Evolutionary conservation across 1,140 invertebrate species (phyloP).

Genomic region (Battus philenor): DNA sequence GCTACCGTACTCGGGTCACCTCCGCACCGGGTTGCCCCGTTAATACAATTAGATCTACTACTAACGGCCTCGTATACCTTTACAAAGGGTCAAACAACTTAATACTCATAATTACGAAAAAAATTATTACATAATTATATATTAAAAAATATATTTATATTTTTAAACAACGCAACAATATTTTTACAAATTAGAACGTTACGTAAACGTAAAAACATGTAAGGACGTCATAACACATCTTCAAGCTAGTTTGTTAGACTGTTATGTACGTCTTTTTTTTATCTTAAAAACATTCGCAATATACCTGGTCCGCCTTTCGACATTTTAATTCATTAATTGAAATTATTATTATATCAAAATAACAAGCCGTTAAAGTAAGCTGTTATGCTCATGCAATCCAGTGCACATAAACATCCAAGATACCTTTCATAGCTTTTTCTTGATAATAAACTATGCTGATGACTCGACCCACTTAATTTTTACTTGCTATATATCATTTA

Average conservation of each 20-base stretch:
- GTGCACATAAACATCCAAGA: constrained; percentile 4
- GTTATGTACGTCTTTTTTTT: too few species aligned
- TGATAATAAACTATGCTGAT: constrained; percentile 17
- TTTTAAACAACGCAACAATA: too few species aligned
- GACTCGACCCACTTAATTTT: constrained; percentile 20
- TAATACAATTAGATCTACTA: constrained; percentile 18
- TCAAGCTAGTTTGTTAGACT: too few species aligned
- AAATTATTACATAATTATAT: too few species aligned
- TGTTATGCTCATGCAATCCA: constrained; percentile 20
- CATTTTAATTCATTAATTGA: too few species aligned
- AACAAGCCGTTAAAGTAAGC: constrained; percentile 6
- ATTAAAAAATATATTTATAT: too few species aligned
- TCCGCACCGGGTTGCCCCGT: constrained; percentile 29
- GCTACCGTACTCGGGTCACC: constrained; percentile 52
- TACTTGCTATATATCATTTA: constrained; percentile 20
- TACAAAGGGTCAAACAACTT: constrained; percentile 5
- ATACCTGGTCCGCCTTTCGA: too few species aligned
- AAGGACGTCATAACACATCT: too few species aligned
- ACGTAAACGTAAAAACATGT: constrained; percentile 12
- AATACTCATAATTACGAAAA: too few species aligned
- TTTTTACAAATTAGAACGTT: constrained; percentile 6
- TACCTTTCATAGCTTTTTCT: constrained; percentile 41
- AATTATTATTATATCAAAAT: too few species aligned
- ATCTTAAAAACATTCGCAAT: too few species aligned
- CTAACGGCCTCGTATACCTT: constrained; percentile 8